A percentile compares a stretch with the other conserved stretches of the same genome.
These are phyloP conservation scores for Phaetusa simplex DNA, from an alignment of 2,113 vertebrate genomes.

Conservation along the genomic window DNA sequence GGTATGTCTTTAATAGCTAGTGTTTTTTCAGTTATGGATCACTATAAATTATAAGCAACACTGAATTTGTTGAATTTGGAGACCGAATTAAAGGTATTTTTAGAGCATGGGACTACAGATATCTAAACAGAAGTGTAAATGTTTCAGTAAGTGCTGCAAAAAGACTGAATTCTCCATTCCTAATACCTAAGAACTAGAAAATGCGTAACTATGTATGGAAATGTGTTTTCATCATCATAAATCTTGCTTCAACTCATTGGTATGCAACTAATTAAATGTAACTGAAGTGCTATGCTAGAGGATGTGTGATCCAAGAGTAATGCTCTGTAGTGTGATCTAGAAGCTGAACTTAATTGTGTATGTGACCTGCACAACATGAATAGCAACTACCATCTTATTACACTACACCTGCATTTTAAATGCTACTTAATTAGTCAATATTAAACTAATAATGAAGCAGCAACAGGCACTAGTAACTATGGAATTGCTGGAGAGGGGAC, in stretches of 20 bases:
- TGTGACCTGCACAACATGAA: not conserved
- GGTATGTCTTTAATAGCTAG: not conserved
- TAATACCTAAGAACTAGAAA: not conserved
- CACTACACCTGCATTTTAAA: not conserved
- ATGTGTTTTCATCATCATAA: not conserved
- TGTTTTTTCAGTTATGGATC: not conserved
- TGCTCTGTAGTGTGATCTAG: not conserved
- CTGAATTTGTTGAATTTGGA: not conserved
- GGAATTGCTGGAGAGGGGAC: too few relatives aligned
- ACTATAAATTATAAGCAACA: not conserved
- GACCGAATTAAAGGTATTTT: not conserved
- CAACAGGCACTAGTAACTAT: not conserved
- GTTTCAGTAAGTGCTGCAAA: not conserved
- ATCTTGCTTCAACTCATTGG: not conserved
- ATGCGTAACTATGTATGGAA: not conserved
- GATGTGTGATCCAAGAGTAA: conserved; percentile 9
- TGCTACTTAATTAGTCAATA: not conserved
- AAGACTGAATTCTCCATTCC: not conserved
- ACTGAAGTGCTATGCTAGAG: not conserved
- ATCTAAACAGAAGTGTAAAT: not conserved
- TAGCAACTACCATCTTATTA: not conserved
- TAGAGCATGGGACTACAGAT: not conserved
- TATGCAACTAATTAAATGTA: conserved; percentile 22
- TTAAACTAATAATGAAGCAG: not conserved
- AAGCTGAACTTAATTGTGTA: not conserved